Conservation (phyloP, 2,888 invertebrate genomes). For the Nephrotoma flavescens region DNA sequence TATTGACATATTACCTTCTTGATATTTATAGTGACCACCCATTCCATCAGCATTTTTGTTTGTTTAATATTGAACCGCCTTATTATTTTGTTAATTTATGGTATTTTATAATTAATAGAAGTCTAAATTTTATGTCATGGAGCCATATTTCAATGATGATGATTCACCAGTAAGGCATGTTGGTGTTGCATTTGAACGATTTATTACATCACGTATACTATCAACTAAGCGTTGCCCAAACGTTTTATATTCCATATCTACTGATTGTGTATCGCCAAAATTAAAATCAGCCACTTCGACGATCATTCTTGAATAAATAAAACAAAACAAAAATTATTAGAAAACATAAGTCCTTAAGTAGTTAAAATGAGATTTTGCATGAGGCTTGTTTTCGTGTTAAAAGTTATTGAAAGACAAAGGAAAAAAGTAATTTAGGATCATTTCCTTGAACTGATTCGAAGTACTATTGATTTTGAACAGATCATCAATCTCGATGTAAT, state of each 20-base stretch:
- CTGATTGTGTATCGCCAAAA: slow-evolving; percentile 59
- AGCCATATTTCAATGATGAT: slow-evolving; percentile 16
- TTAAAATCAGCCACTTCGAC: slow-evolving; percentile 86
- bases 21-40: too few species aligned
- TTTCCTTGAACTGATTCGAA: too few species aligned
- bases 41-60: too few species aligned
- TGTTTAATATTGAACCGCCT: too few species aligned
- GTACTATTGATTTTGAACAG: too few species aligned
- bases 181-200: slow-evolving; percentile 18
- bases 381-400: too few species aligned
- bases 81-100: too few species aligned
- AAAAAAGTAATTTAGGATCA: too few species aligned
- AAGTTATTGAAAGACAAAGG: too few species aligned
- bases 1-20: too few species aligned
- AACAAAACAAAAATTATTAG: neutral
- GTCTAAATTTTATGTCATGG: slow-evolving; percentile 16
- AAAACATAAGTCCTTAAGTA: neutral
- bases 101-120: neutral
- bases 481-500: too few species aligned
- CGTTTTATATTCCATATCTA: slow-evolving; percentile 75
- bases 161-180: slow-evolving; percentile 19
- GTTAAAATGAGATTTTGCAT: too few species aligned
- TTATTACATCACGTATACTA: slow-evolving; percentile 50
- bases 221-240: slow-evolving; percentile 69
- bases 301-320: slow-evolving; percentile 41